phyloP scores from a whole-genome alignment of 2,797 vertebrate genomes.

The Anolis apletophallus region DNA sequence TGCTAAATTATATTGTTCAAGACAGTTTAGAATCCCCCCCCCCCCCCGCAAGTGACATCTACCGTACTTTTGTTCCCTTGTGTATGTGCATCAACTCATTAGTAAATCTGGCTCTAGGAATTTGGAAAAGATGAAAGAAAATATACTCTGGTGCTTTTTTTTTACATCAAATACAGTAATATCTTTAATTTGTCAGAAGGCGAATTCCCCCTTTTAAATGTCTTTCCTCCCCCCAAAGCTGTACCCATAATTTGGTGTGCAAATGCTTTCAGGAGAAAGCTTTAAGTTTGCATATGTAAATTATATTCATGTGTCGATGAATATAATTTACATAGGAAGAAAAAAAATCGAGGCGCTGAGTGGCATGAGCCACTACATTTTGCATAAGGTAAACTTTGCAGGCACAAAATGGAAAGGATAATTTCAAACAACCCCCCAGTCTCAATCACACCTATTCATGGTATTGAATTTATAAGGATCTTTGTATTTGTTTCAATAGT shows the following conservation, averaged over 20 bases:
- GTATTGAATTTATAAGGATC: background rate
- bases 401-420: background rate
- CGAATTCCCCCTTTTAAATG: constrained; percentile 7
- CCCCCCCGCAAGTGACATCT: background rate
- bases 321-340: too few relatives aligned
- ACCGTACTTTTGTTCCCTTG: background rate
- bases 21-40: background rate
- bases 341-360: background rate
- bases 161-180: background rate
- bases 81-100: background rate
- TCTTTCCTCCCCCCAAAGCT: constrained; percentile 5
- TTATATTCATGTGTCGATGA: background rate
- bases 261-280: constrained; percentile 12
- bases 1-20: background rate
- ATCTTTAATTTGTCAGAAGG: constrained; percentile 9
- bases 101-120: background rate
- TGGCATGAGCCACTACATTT: background rate
- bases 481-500: background rate
- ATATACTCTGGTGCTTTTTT: background rate
- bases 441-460: background rate
- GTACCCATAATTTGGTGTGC: constrained; percentile 2
- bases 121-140: background rate
- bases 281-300: constrained; percentile 6
- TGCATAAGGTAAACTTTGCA: background rate
- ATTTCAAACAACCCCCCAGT: too few relatives aligned